These are phyloP conservation scores for Eristalis intricaria DNA, from an alignment of 2,888 invertebrate genomes.

Conservation along the genomic window DNA sequence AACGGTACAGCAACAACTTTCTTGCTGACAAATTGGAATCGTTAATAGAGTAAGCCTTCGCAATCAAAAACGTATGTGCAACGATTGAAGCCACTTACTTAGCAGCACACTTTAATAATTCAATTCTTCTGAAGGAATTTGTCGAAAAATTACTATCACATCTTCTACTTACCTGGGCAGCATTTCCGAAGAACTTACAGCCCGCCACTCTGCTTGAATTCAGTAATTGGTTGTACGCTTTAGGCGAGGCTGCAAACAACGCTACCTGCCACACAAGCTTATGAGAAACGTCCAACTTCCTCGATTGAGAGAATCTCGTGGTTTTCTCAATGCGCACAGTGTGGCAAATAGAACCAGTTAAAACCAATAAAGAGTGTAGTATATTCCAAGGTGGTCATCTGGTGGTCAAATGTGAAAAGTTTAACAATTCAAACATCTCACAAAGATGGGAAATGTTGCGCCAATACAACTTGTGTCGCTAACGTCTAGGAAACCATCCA, in stretches of 20 bases:
- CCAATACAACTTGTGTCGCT: conserved; percentile 3
- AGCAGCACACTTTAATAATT: conserved; percentile 9
- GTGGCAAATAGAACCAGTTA: neutral
- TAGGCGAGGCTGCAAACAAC: conserved; percentile 1
- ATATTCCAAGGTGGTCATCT: neutral
- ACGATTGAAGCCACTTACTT: conserved; percentile 11
- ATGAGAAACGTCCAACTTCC: neutral
- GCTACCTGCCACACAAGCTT: neutral
- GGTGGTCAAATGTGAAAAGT: neutral
- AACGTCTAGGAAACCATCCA: neutral
- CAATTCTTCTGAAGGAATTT: conserved; percentile 17
- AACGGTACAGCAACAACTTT: no score
- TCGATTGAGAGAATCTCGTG: neutral
- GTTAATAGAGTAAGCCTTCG: conserved; percentile 19
- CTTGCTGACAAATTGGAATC: no score
- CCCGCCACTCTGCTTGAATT: neutral
- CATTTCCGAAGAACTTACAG: neutral
- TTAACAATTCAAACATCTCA: neutral
- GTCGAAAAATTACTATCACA: neutral
- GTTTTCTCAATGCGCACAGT: neutral
- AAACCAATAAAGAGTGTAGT: neutral
- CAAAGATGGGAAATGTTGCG: neutral
- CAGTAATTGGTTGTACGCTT: conserved; percentile 7
- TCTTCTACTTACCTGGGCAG: conserved; percentile 6
- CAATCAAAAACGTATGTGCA: conserved; percentile 15